phyloP scores from a whole-genome alignment of 1,140 invertebrate genomes.

The Eupeodes corollae region DNA sequence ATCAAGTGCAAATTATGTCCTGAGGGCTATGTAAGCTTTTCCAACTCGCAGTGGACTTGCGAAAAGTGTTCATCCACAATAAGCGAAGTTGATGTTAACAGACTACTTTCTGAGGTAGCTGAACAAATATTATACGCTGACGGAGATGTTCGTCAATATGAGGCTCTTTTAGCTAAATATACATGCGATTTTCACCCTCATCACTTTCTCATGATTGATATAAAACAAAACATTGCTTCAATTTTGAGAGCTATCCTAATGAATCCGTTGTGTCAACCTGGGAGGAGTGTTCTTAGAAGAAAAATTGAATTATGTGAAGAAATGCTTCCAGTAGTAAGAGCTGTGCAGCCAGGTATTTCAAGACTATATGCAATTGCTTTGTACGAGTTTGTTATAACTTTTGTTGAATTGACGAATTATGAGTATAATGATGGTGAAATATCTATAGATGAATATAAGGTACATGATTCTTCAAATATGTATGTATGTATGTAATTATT shows the following conservation, averaged over 20 bases:
- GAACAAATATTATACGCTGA: slow-evolving; percentile 16
- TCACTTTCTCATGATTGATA: slow-evolving; percentile 51
- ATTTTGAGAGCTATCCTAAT: slow-evolving; percentile 39
- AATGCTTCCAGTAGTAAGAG: slow-evolving; percentile 50
- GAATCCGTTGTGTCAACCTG: slow-evolving; percentile 39
- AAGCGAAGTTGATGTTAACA: slow-evolving; percentile 15
- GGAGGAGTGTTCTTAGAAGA: slow-evolving; percentile 17
- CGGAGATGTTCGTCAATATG: slow-evolving; percentile 39
- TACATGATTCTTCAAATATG: not conserved
- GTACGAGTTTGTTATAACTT: slow-evolving; percentile 60
- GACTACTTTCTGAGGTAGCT: slow-evolving; percentile 36
- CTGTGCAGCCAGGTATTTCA: slow-evolving; percentile 62
- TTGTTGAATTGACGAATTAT: slow-evolving; percentile 45
- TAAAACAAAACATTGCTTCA: slow-evolving; percentile 54
- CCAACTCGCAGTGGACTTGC: slow-evolving; percentile 20
- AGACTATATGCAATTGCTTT: slow-evolving; percentile 56
- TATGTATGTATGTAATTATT: not conserved
- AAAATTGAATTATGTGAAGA: slow-evolving; percentile 54
- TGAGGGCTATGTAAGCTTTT: slow-evolving; percentile 20
- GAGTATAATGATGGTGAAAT: slow-evolving; percentile 20
- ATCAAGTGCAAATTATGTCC: slow-evolving; percentile 43
- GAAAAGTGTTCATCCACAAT: slow-evolving; percentile 10
- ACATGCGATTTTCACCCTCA: slow-evolving; percentile 46
- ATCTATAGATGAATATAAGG: slow-evolving; percentile 1
- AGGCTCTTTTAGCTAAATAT: slow-evolving; percentile 46